A percentile compares a stretch with the other conserved stretches of the same genome.
Conservation (phyloP, 1,140 invertebrate species). For the Ips typographus region DNA sequence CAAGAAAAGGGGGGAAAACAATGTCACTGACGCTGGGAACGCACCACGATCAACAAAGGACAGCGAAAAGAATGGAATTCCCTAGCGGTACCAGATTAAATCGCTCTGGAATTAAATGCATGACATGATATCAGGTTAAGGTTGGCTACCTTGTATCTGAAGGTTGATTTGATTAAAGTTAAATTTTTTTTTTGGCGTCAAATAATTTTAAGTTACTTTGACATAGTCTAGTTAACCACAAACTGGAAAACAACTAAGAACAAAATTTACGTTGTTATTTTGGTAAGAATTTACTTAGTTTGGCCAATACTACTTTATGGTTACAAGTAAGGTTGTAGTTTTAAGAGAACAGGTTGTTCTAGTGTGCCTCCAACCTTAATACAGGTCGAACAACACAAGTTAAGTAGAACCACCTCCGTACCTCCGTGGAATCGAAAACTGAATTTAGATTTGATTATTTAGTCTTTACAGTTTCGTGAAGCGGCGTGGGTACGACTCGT, state of each 20-base stretch:
- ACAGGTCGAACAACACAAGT: constrained; percentile 2
- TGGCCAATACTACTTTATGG: no score
- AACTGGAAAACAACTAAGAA: background rate
- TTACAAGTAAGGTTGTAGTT: no score
- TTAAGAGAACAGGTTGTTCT: no score
- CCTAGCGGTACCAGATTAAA: constrained; percentile 14
- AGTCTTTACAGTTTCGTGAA: constrained; percentile 9
- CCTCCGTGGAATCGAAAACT: background rate
- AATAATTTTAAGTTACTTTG: no score
- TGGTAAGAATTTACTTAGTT: background rate
- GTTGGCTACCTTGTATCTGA: background rate
- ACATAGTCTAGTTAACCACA: background rate
- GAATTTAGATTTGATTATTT: constrained; percentile 15
- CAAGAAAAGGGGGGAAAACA: background rate
- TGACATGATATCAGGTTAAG: constrained; percentile 8
- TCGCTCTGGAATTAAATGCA: constrained; percentile 8
- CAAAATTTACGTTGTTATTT: background rate
- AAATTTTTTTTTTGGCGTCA: no score
- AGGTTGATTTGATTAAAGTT: background rate
- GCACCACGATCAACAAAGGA: background rate
- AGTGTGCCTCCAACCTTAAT: background rate
- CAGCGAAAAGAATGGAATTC: constrained; percentile 16
- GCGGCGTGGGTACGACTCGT: background rate
- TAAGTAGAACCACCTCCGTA: constrained; percentile 19
- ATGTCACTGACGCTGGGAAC: constrained; percentile 5